Evolutionary conservation across 2,797 vertebrate genomes (phyloP).

Genomic region (Ptychobarbus kaznakovi): DNA sequence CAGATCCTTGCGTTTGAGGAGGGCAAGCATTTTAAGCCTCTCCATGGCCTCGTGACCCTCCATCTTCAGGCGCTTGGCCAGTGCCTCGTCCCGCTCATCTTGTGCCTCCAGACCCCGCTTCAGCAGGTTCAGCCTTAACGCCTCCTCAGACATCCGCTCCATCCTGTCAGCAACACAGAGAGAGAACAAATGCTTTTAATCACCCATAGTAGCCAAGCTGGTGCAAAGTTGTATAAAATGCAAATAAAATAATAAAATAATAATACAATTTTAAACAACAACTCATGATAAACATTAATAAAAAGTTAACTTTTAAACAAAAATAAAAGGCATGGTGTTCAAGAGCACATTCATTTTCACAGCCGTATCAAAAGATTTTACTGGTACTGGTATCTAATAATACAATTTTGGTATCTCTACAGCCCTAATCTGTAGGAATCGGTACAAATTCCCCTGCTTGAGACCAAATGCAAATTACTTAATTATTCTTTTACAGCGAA

Average conservation of each 20-base stretch:
- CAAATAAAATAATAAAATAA: no score
- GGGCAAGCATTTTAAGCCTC: conserved; percentile 87
- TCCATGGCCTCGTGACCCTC: conserved; percentile 92
- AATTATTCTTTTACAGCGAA: conserved; percentile 54
- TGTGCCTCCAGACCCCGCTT: conserved; percentile 85
- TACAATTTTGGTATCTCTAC: background rate
- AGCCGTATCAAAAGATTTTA: background rate
- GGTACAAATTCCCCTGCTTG: conserved; percentile 19
- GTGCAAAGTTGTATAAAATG: no score
- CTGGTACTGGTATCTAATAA: background rate
- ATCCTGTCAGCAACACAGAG: conserved; percentile 72
- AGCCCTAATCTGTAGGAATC: conserved; percentile 25
- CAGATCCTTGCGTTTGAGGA: conserved; percentile 88
- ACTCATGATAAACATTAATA: background rate
- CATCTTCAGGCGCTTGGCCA: conserved; percentile 88
- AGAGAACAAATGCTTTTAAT: background rate
- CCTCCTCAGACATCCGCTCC: conserved; percentile 89
- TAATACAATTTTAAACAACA: no score
- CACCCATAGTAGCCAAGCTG: no score
- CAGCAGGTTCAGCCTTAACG: conserved; percentile 84
- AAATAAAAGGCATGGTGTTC: background rate
- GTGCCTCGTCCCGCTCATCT: conserved; percentile 82
- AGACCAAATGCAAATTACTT: conserved; percentile 52
- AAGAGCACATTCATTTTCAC: background rate
- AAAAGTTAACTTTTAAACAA: background rate